Evolutionary conservation across 2,797 vertebrate genomes (phyloP), one percentile per base, ranked within the genome.

Genomic region (Pseudotriccus pelzelni): DNA sequence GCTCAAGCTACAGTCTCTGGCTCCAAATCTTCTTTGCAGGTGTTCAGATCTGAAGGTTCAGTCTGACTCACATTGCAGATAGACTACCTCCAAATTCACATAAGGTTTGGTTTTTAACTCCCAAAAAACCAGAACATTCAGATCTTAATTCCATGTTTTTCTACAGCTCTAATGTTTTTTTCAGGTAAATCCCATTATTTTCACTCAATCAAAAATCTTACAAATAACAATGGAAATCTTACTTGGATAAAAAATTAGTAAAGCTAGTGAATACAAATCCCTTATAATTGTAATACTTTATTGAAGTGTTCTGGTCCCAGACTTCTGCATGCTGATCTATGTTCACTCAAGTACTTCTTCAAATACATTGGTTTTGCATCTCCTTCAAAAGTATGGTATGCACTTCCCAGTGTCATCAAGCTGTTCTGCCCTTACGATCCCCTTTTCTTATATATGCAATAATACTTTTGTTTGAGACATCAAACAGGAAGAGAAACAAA

Each of bases 11-110:
- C 68, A 37, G 62, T 7, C 77, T 81, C 78, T 72, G 77, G 21
- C 43, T 96, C 87, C 80, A 96, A 95, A 97, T 97, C 88, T 91
- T 89, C 83, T 97, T 95, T 93, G 87, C 96, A 96, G 94, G 94
- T 95, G 95, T 96, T 93, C 80, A 77, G 60, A 87, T 64, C 34
- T 87, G 93, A 53, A 84, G 67, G 62, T 64, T 87, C 25, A 6
- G 34, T 82, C 90, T 89, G 83, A 90, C 74, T 88, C 52, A 27
- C 55, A 70, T 36, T 0, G 0, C 77, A 93, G 74, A 93, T 2
- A 89, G n/a, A 19, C 50, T 73, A 52, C 59, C 59, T 93, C 76
- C 39, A 89, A 88, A 86, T 78, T 74, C 84, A 91, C 47, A n/a
- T 55, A 37, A 74, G 69, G 63, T 84, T 85, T 84, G 82, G 30